A percentile compares a stretch with the other conserved stretches of the same genome.
Evolutionary conservation across 2,888 invertebrate species (phyloP).

Genomic region (Lymantria monacha): DNA sequence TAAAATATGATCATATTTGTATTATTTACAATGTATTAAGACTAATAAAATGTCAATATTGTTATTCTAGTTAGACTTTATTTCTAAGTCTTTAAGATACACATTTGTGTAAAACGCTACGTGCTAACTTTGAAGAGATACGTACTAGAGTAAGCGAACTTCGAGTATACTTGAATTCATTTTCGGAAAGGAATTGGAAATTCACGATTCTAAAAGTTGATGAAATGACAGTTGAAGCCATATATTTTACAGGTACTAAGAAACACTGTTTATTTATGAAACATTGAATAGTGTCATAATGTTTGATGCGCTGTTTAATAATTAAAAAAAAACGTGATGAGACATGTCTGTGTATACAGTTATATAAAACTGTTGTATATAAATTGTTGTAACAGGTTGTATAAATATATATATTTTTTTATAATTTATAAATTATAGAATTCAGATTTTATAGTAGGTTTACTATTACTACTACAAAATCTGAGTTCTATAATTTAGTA

Average conservation of each 20-base stretch:
- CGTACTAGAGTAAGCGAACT: constrained; percentile 68
- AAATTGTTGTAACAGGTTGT: no score
- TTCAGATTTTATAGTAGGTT: no score
- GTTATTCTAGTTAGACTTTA: constrained; percentile 44
- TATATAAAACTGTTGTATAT: no score
- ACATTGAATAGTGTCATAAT: constrained; percentile 13
- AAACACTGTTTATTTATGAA: constrained; percentile 12
- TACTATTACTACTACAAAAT: no score
- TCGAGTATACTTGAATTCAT: constrained; percentile 68
- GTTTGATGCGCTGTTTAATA: constrained; percentile 1
- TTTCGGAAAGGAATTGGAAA: constrained; percentile 55
- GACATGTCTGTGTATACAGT: no score
- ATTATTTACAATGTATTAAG: constrained; percentile 3
- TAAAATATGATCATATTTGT: no score
- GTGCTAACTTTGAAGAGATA: constrained; percentile 72
- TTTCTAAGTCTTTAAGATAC: constrained; percentile 55
- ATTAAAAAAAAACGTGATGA: no score
- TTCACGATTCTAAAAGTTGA: constrained; percentile 53
- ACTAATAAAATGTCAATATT: constrained; percentile 1
- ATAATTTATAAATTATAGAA: no score
- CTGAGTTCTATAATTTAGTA: no score
- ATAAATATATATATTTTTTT: no score
- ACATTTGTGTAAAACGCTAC: constrained; percentile 74
- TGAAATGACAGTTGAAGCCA: constrained; percentile 43
- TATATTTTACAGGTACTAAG: constrained; percentile 11